Base-by-base conservation (phyloP, 1,140 invertebrate species). In the Littorina saxatilis region DNA sequence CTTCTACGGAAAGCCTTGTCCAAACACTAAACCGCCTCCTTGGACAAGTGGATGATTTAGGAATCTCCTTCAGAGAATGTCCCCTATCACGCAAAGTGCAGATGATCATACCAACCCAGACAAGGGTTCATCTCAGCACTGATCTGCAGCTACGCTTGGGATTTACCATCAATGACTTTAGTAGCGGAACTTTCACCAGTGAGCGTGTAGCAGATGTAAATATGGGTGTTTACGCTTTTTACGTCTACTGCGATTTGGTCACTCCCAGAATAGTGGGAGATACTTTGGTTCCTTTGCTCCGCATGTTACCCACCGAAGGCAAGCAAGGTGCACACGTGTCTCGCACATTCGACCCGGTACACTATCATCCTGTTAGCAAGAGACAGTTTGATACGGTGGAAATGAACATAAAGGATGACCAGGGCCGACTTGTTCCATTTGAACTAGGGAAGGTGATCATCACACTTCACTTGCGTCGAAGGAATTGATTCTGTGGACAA, bases 321-420 rank as follows among this genome's bases (percentile, higher is more conserved):
- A 73, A 43, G 40, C 17, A 32, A 39, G 29, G 7, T 20, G 70
- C 29, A 0, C 13, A 20, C 0, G 40, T 73, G 1, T 35, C 29
- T 37, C 37, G 37, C 5, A 73, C 2, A 23, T 73, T 73, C 37
- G 70, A 73, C 29, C 29, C 29, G 27, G 27, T 35, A n/a, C 32
- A 73, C n/a, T 73, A 73, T 35, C 17, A 35, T 15, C 70, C 70
- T 17, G 13, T 76, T 4, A 52, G 29, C 47, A 50, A 50, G 35
- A 32, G 15, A 11, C 40, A 76, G 23, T 76, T 55, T 50, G 55
- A 76, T 32, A 52, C 74, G 7, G 74, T 76, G 52, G 50, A 76
- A 76, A 76, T 76, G 47, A n/a, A 55, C 55, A 55, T 76, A 76
- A 76, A 47, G 2, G 55, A n/a, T 35, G 74, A 76, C 74, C 52